Conservation (phyloP, 2,113 vertebrate species). For the Eurypyga helias region DNA sequence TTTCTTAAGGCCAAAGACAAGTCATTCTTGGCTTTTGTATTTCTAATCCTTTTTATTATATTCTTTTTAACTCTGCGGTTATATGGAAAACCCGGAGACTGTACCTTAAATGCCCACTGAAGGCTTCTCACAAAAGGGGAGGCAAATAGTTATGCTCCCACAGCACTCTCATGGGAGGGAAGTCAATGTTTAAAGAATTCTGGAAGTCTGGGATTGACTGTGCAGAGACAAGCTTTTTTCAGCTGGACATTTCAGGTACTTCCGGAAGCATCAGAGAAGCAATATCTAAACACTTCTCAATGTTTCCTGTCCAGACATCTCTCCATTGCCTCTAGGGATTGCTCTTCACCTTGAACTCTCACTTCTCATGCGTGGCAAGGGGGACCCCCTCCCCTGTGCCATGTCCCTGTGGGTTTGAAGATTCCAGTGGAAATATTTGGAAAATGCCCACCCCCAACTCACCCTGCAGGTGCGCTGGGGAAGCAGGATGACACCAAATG, state of each 20-base stretch:
- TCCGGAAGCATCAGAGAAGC: background rate
- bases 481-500: background rate
- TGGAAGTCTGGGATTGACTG: background rate
- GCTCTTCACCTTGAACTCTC: background rate
- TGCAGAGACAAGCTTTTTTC: background rate
- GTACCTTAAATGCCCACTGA: background rate
- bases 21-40: background rate
- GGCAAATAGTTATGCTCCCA: accelerated
- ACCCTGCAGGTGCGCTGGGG: accelerated
- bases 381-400: background rate
- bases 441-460: background rate
- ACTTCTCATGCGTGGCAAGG: accelerated
- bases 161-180: background rate
- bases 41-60: background rate
- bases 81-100: background rate
- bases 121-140: background rate
- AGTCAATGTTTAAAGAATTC: background rate
- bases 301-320: background rate
- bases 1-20: constrained; percentile 3
- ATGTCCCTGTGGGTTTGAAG: accelerated
- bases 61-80: background rate
- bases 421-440: background rate
- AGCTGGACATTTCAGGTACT: accelerated
- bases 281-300: background rate
- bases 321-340: background rate